Conservation (phyloP, 2,888 invertebrate genomes). For the Alloscopus bannaensis region DNA sequence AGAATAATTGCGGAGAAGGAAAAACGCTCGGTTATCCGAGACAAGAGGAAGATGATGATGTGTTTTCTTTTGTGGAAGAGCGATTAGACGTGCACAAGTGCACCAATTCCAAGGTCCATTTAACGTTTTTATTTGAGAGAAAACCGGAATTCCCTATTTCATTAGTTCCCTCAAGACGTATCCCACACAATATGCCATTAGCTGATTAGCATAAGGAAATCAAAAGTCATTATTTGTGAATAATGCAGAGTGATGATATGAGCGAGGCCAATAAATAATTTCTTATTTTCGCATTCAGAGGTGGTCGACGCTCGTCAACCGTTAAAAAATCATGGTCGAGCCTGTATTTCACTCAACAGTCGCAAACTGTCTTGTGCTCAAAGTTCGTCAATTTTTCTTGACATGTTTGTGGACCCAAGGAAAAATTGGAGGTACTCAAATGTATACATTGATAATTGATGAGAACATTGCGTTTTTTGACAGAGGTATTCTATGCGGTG, state of each 20-base stretch:
- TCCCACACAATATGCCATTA: constrained; percentile 32
- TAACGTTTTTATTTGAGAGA: constrained; percentile 10
- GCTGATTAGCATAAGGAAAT: constrained; percentile 44
- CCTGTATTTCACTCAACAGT: too few species aligned
- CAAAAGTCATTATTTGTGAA: constrained; percentile 14
- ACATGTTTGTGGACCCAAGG: too few species aligned
- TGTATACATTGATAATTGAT: too few species aligned
- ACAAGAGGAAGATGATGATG: not conserved
- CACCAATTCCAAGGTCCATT: constrained; percentile 39
- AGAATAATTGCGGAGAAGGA: constrained; percentile 30
- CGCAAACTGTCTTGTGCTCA: too few species aligned
- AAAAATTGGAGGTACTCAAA: too few species aligned
- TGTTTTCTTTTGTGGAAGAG: not conserved
- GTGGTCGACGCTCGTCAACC: constrained; percentile 30
- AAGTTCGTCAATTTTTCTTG: too few species aligned
- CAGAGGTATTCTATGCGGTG: too few species aligned
- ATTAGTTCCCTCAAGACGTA: not conserved
- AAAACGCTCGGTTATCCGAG: constrained; percentile 11
- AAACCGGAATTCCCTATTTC: not conserved
- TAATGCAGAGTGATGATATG: constrained; percentile 7
- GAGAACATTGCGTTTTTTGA: too few species aligned
- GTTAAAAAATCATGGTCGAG: not conserved
- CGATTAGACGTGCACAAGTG: not conserved
- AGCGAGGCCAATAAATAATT: constrained; percentile 54
- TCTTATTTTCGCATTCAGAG: constrained; percentile 61